phyloP scores from a whole-genome alignment of 1,140 invertebrate species.

The Drosophila tristis region DNA sequence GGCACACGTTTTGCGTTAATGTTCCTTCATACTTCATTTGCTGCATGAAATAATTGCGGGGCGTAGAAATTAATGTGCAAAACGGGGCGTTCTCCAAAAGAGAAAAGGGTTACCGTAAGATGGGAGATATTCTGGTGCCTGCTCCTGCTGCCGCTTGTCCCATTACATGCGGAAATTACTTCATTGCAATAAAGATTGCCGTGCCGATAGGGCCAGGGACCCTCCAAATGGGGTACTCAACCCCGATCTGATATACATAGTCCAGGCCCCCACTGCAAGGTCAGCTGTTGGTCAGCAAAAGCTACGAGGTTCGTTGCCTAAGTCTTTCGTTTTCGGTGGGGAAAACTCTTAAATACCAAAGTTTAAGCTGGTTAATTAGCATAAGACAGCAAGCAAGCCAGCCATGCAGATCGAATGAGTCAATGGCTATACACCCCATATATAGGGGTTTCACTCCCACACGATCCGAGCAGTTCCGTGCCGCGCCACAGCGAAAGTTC shows the following conservation, averaged over 20 bases:
- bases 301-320: slow-evolving; percentile 48
- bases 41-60: slow-evolving; percentile 71
- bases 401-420: slow-evolving; percentile 56
- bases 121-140: slow-evolving; percentile 12
- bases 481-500: slow-evolving; percentile 63
- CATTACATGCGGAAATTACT: slow-evolving; percentile 70
- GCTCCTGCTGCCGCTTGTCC: slow-evolving; percentile 12
- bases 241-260: background rate
- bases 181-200: slow-evolving; percentile 59
- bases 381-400: slow-evolving; percentile 56
- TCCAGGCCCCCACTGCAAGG: slow-evolving; percentile 43
- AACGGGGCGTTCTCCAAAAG: slow-evolving; percentile 12
- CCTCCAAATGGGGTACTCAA: background rate
- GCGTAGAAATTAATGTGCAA: slow-evolving; percentile 69
- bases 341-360: slow-evolving; percentile 60
- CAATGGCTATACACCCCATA: slow-evolving; percentile 42
- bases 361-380: slow-evolving; percentile 65
- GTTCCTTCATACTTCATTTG: slow-evolving; percentile 73
- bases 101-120: slow-evolving; percentile 59
- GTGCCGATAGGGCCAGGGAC: slow-evolving; percentile 37
- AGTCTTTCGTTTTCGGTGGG: slow-evolving; percentile 55
- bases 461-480: slow-evolving; percentile 39
- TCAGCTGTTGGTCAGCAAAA: slow-evolving; percentile 27
- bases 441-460: slow-evolving; percentile 38
- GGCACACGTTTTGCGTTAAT: slow-evolving; percentile 75